Evolutionary conservation across 2,888 invertebrate genomes (phyloP).

Genomic region (Mellilla xanthometata): DNA sequence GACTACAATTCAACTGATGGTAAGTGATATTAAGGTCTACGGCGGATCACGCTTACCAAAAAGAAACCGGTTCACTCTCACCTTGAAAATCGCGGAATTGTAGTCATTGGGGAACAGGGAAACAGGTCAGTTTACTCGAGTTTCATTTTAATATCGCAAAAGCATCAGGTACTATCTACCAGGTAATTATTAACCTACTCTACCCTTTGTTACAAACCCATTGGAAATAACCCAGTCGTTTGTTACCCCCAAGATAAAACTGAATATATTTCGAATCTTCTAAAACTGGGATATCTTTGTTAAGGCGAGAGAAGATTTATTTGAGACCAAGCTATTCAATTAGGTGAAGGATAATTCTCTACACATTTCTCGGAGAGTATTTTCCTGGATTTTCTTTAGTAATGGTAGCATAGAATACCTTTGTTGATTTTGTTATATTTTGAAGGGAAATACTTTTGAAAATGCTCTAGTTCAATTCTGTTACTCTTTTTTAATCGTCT

Average conservation of each 20-base stretch:
- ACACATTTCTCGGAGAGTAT: conserved; percentile 30
- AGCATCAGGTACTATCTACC: no score
- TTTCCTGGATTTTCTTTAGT: conserved; percentile 22
- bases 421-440: conserved; percentile 3
- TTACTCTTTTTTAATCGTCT: no score
- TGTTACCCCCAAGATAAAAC: conserved; percentile 46
- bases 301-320: conserved; percentile 49
- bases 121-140: no score
- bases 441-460: not conserved
- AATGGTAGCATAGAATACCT: conserved; percentile 12
- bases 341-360: conserved; percentile 44
- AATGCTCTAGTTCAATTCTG: no score
- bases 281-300: conserved; percentile 49
- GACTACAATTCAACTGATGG: no score
- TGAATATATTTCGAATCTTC: conserved; percentile 55
- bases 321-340: conserved; percentile 42
- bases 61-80: no score
- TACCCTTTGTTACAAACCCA: not conserved
- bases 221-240: conserved; percentile 33
- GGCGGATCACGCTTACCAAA: no score
- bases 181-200: no score
- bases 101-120: no score
- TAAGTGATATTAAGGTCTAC: no score
- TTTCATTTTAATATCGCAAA: no score
- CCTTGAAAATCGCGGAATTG: no score